Base-by-base conservation (phyloP, 1,140 invertebrate genomes). In the Liolophura sinensis region DNA sequence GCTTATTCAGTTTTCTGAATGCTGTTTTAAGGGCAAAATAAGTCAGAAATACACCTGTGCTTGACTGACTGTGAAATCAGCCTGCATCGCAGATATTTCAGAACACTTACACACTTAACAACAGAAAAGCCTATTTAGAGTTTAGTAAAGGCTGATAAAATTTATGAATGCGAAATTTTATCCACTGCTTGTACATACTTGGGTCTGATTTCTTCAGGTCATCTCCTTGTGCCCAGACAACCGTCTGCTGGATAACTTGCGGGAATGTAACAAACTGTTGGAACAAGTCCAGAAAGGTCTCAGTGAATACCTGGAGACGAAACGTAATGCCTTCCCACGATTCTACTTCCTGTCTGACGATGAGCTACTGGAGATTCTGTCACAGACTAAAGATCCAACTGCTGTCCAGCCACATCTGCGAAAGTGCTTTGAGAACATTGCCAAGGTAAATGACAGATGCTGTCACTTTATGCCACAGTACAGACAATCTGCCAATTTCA, bases 331-430 rank as follows among this genome's bases (percentile, higher is more conserved):
- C 58, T 95, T 95, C 85, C 93, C 93, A 59, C 80, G 81, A 54
- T 89, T 93, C 78, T 95, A 94, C 85, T 95, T 95, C 76, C 91
- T 95, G 73, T 94, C 93, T 9, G 94, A 95, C 83, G 92, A 94
- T 82, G 92, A 94, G 81, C 84, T 94, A 27, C 82, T 95, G 11
- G 92, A 94, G 82, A 94, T 95, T 77, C 85, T 95, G 49, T 89
- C 90, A 0, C 90, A 94, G 81, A 91, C 92, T 3, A 93, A 90
- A 75, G 91, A 90, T 74, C 93, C 92, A 0, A 91, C 92, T 72
- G 84, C 91, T 48, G 89, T 94, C 67, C 93, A 94, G 84, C 89
- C 91, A 0, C 91, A 93, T 85, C 83, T 93, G 12, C 88, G 88
- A 69, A 93, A 93, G 78, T 92, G 91, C 81, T 93, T 93, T 77